A percentile compares a stretch with the other conserved stretches of the same genome.
Conservation (phyloP, 1,140 invertebrate genomes). For the Heliconius himera region DNA sequence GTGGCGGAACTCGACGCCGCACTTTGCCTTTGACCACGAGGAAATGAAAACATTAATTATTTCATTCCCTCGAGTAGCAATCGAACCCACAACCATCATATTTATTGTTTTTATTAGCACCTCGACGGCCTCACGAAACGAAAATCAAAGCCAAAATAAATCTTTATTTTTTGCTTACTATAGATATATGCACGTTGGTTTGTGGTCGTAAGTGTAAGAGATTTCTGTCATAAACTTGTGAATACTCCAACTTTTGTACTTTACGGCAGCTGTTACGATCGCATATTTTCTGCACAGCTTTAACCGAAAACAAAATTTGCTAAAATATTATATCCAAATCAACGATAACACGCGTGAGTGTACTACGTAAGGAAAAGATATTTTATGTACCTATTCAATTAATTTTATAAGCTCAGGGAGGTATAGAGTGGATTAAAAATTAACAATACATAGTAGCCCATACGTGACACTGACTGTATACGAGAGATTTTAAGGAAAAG, state of each 20-base stretch:
- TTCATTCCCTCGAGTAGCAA: too few species aligned
- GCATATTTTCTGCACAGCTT: constrained; percentile 1
- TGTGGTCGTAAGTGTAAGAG: not conserved
- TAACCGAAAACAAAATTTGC: not conserved
- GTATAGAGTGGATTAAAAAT: not conserved
- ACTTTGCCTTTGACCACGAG: too few species aligned
- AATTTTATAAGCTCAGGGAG: not conserved
- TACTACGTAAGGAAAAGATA: not conserved
- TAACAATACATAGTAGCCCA: not conserved
- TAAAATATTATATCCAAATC: not conserved
- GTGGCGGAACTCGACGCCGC: too few species aligned
- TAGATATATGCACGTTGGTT: not conserved
- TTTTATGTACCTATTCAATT: not conserved
- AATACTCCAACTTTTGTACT: not conserved
- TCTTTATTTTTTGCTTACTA: not conserved
- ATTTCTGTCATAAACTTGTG: constrained; percentile 8
- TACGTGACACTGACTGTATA: not conserved
- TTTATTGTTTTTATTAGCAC: not conserved
- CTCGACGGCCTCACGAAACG: not conserved
- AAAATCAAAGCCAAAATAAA: not conserved
- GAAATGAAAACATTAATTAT: too few species aligned
- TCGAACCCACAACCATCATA: too few species aligned
- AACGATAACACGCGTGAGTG: not conserved
- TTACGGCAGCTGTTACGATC: not conserved
- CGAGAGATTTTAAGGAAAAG: not conserved